Percentiles rank a stretch among this genome's conserved stretches.
phyloP scores from a whole-genome alignment of 1,140 invertebrate genomes.

The Temnothorax longispinosus region DNA sequence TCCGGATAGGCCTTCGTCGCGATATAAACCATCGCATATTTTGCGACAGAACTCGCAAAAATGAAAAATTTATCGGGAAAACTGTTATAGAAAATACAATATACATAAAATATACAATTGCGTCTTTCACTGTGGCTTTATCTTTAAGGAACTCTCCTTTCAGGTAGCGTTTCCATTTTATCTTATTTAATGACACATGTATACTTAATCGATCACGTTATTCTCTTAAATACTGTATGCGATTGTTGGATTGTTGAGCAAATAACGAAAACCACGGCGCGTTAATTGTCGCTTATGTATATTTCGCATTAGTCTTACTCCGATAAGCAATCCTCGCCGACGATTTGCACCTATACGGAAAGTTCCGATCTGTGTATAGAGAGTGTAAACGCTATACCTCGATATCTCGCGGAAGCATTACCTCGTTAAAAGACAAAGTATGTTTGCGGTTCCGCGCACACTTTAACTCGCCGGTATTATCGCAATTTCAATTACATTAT shows the following conservation, averaged over 20 bases:
- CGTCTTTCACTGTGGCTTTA: background rate
- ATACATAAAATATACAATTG: background rate
- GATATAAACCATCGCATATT: background rate
- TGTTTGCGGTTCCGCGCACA: background rate
- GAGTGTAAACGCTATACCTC: conserved; percentile 47
- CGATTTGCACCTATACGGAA: background rate
- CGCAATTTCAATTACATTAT: conserved; percentile 30
- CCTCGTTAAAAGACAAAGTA: conserved; percentile 31
- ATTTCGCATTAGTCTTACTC: conserved; percentile 55
- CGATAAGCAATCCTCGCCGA: conserved; percentile 42
- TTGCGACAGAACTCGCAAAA: background rate
- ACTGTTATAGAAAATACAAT: background rate
- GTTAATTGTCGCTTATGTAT: conserved; percentile 48
- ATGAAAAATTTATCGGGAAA: background rate
- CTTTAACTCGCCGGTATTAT: conserved; percentile 20
- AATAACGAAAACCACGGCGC: background rate
- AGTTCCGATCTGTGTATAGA: background rate
- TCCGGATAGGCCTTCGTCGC: background rate
- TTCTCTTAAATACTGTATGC: background rate
- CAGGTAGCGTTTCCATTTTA: background rate
- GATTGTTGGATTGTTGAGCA: background rate
- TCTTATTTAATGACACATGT: background rate
- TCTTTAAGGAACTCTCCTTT: background rate
- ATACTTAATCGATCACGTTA: background rate
- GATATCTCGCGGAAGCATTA: conserved; percentile 18